Evolutionary conservation across 2,797 vertebrate species (phyloP), one percentile per base, ranked within the genome.

Genomic region (Rhynchotus rufescens): DNA sequence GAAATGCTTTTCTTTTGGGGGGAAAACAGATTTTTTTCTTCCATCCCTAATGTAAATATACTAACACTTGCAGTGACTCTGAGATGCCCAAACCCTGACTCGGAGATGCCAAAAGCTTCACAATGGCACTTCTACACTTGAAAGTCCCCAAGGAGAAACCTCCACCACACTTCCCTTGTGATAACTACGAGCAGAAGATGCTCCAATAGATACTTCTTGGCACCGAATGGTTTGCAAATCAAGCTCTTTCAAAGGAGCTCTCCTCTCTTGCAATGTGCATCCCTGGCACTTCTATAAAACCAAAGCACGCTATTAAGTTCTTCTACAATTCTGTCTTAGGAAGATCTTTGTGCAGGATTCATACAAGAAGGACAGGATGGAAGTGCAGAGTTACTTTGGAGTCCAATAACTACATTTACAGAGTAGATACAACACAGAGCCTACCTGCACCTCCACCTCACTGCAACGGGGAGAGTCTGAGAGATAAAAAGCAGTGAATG

Each of bases 111-210:
- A 16, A 3, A 84, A 84, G 23, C 51, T 64, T 89, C 73, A 40
- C n/a, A 92, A 64, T 61, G 73, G 71, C 77, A 52, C 71, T 92
- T 96, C 54, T 66, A 87, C 77, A 76, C 77, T 91, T 7, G 15
- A 94, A 83, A 95, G 44, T 80, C 80, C 81, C 66, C 62, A 49
- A 76, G 81, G 90, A 75, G 38, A 60, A 72, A 1, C 30, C 3
- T 77, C 69, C 64, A 34, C 69, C 17, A 0, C 25, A 69, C 65
- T 6, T 73, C 21, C 67, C 38, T 19, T 26, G 1, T 4, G 66
- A 66, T 75, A 56, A 80, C 65, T 20, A 56, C 0, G 1, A 76
- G 62, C 5, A 23, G 73, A n/a, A 0, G 32, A 59, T 34, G 75
- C 76, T 51, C 32, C 47, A 59, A 62, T 4, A 16, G 45, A 9